Evolutionary conservation across 2,797 vertebrate species (phyloP).

Genomic region (Oreortyx pictus): DNA sequence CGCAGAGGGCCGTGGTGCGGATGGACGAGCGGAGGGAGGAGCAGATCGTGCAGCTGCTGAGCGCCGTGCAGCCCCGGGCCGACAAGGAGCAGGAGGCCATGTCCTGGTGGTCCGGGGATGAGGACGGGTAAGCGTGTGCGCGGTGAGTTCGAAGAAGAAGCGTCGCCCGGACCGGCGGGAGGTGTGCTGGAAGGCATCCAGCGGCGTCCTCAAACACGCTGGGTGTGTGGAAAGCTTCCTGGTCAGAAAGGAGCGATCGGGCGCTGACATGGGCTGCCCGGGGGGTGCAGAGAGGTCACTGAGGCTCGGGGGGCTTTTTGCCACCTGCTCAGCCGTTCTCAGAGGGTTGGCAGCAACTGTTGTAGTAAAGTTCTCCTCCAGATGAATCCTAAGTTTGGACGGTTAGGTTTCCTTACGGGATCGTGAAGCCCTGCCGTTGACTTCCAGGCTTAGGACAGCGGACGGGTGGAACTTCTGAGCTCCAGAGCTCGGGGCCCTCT

Average conservation of each 20-base stretch:
- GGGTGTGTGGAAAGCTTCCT: no score
- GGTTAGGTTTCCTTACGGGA: not conserved
- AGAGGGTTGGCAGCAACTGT: rapidly evolving
- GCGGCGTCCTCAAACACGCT: no score
- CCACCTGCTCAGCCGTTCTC: rapidly evolving
- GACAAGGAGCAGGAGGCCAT: conserved; percentile 75
- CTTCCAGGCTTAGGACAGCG: rapidly evolving
- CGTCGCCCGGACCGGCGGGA: rapidly evolving
- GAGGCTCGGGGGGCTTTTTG: not conserved
- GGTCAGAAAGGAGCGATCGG: no score
- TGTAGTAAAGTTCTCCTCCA: not conserved
- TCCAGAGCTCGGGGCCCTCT: not conserved
- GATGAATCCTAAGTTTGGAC: rapidly evolving
- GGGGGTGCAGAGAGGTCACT: no score
- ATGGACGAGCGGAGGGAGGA: conserved; percentile 96
- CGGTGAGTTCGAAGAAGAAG: not conserved
- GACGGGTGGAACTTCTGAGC: rapidly evolving
- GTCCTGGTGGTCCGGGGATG: conserved; percentile 84
- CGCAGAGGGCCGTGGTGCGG: conserved; percentile 91
- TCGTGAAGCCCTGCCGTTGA: rapidly evolving
- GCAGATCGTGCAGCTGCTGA: conserved; percentile 91
- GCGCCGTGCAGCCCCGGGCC: conserved; percentile 85
- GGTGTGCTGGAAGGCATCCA: no score
- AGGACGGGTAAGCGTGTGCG: conserved; percentile 74
- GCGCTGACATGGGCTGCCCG: no score